Percentiles rank a stretch among this genome's conserved stretches.
These are phyloP conservation scores for Aromia moschata DNA, from an alignment of 2,888 invertebrate species.

Conservation along the genomic window DNA sequence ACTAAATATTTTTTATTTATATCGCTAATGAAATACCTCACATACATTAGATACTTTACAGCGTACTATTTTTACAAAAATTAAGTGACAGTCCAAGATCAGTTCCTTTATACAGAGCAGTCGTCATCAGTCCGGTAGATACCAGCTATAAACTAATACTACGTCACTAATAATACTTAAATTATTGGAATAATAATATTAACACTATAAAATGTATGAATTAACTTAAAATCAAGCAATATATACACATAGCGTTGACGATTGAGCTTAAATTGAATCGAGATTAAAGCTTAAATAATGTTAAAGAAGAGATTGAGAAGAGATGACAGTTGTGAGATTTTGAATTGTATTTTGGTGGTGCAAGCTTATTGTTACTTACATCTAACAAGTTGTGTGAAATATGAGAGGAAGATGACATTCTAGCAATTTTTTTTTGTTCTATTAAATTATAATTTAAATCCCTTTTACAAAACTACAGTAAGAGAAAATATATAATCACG, in stretches of 20 bases:
- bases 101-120: conserved; percentile 42
- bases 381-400: no score
- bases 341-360: conserved; percentile 8
- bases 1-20: conserved; percentile 3
- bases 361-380: neutral
- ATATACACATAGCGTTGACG: conserved; percentile 20
- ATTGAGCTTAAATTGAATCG: conserved; percentile 13
- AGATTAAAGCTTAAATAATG: neutral
- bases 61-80: conserved; percentile 8
- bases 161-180: no score
- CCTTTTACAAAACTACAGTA: no score
- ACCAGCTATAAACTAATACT: no score
- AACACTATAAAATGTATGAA: no score
- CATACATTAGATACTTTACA: conserved; percentile 13
- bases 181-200: no score
- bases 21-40: conserved; percentile 2
- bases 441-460: no score
- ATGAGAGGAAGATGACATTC: no score
- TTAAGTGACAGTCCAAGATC: conserved; percentile 23
- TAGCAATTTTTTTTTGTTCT: no score
- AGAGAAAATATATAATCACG: no score
- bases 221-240: conserved; percentile 1
- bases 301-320: no score
- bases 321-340: neutral
- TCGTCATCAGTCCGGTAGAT: conserved; percentile 39